Base-by-base conservation (phyloP, 2,797 vertebrate genomes). In the Dallia pectoralis region DNA sequence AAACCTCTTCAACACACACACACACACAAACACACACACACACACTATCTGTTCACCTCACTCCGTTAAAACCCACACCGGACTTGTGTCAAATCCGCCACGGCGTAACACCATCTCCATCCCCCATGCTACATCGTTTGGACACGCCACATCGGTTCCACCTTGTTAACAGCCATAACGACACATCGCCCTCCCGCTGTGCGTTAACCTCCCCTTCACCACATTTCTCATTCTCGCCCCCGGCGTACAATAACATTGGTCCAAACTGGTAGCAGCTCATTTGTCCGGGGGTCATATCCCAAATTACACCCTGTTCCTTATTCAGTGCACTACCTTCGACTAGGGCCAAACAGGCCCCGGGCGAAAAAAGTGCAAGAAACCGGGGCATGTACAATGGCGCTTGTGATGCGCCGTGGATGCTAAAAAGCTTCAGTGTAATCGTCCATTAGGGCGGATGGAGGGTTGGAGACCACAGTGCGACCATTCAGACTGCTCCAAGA, bases 131-230 rank as follows among this genome's bases (percentile, higher is more conserved):
- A 49, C 79, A 80, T 72, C 56, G 66, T 67, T 73, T 44, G 40
- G 77, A 84, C 79, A 80, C 12, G 73, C 79, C 77, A 78, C 79
- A 78, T 74, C 79, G 11, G 59, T 85, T 83, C 79, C 77, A 79
- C 79, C 79, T 81, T 78, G 82, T 87, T 84, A 82, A 71, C 69
- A 74, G 69, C 76, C 73, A 79, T 84, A 81, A 81, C 81, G 74
- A 77, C 69, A 78, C 40, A 36, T 40, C 40, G 32, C 69, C 69
- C 73, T 76, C 67, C 67, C 0, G 0, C 30, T 74, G 78, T 77
- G 79, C 69, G 76, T 72, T 80, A 73, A 73, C 72, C 69, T 65
- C 70, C 68, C 29, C 67, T 71, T 65, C 70, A 51, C 25, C 64
- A 70, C 74, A 81, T 72, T 69, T 77, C 69, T 72, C 68, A 74